Base-by-base conservation (phyloP, 2,888 invertebrate species). In the Eudasyphora cyanicolor region DNA sequence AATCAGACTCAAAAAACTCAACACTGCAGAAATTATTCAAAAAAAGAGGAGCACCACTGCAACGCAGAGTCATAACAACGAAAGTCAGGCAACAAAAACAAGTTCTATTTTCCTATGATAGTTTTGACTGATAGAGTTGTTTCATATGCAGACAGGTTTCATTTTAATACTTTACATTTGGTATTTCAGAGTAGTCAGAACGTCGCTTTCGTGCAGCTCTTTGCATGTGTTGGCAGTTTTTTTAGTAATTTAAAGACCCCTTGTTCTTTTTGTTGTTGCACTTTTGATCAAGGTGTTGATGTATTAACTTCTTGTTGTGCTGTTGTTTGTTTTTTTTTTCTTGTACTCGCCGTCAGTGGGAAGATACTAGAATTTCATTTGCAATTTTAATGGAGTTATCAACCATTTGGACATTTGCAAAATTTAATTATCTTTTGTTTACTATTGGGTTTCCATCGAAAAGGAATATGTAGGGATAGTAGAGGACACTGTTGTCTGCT, bases 51-150 rank as follows among this genome's bases (percentile, higher is more conserved):
- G 32, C 51, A 57, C 51, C 60, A 69, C 69, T 42, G 19, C 29
- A 79, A 45, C 57, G 73, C 45, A 38, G n/a, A 71, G 19, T 54
- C 35, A 74, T 14, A 67, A 19, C 27, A 74, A 51, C 54, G 49
- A 62, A 29, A 51, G n/a, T 38, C 32, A 76, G 51, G 49, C 51
- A 73, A 21, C 17, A 49, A 42, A 21, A 76, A 74, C 24, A 60
- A 78, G 69, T 38, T 75, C n/a, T 77, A 70, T 81, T 79, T 71
- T 81, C 62, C 49, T 78, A 69, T 81, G 84, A 86, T 86, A 86
- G 86, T 88, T 87, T 88, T 91, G 90, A 90, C 89, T 90, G 90
- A 90, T 90, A 90, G 89, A 91, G 89, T 89, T 89, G 90, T 91
- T 90, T 88, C 86, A 83, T 86, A 86, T 86, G 87, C 84, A 87